phyloP scores from a whole-genome alignment of 1,140 invertebrate species.

The Proctacanthus coquilletti region DNA sequence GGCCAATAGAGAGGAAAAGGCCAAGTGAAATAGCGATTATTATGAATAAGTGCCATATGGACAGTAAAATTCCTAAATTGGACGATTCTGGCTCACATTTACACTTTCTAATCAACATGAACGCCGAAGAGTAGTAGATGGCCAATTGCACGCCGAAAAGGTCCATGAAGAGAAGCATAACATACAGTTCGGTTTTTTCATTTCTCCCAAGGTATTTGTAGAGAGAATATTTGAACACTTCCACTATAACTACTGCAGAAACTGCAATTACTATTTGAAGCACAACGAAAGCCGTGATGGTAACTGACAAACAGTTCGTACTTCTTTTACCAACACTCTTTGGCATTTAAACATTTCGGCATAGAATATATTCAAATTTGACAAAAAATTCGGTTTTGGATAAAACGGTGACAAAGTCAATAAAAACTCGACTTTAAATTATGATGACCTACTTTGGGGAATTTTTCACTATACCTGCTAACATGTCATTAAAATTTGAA shows the following conservation, averaged over 20 bases:
- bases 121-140: not conserved
- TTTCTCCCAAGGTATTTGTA: not conserved
- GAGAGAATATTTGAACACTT: not conserved
- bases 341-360: conserved; percentile 2
- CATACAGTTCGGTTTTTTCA: not conserved
- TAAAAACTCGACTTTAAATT: too few species aligned
- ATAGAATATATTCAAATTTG: too few species aligned
- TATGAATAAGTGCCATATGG: conserved; percentile 3
- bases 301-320: not conserved
- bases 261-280: conserved; percentile 1
- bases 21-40: not conserved
- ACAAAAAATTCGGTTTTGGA: too few species aligned
- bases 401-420: too few species aligned
- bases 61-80: not conserved
- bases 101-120: not conserved
- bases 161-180: not conserved
- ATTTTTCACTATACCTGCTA: too few species aligned
- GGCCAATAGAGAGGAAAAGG: not conserved
- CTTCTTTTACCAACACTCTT: not conserved
- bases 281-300: not conserved
- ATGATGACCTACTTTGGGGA: too few species aligned
- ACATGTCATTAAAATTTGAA: too few species aligned
- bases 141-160: conserved; percentile 1
- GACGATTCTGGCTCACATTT: not conserved
- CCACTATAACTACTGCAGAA: not conserved